phyloP scores from a whole-genome alignment of 1,140 invertebrate species.

The Drosophila leontia region DNA sequence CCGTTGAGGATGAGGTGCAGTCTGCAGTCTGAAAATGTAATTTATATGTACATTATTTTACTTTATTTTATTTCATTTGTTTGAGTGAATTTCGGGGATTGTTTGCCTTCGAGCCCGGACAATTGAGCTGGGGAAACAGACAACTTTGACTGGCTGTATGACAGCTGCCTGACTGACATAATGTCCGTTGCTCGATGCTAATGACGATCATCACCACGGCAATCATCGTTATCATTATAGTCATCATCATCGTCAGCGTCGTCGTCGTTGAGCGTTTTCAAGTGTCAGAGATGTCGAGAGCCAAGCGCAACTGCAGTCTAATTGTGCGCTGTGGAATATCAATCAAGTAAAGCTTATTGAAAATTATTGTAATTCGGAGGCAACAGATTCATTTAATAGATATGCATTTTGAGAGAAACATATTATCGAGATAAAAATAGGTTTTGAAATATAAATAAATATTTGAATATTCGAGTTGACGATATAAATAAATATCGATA shows the following conservation, averaged over 20 bases:
- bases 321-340: conserved; percentile 43
- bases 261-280: conserved; percentile 36
- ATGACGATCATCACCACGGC: conserved; percentile 53
- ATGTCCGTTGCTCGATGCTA: conserved; percentile 65
- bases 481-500: background rate
- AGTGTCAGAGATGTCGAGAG: conserved; percentile 52
- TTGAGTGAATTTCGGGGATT: conserved; percentile 50
- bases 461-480: background rate
- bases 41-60: conserved; percentile 50
- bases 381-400: conserved; percentile 46
- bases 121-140: conserved; percentile 45
- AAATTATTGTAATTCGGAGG: conserved; percentile 71
- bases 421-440: too few species aligned
- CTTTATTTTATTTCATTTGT: conserved; percentile 44
- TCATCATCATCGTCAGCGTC: conserved; percentile 35
- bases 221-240: conserved; percentile 44
- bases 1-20: conserved; percentile 39
- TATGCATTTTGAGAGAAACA: background rate
- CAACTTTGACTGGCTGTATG: conserved; percentile 53
- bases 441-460: background rate
- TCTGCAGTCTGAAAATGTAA: conserved; percentile 26
- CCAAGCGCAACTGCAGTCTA: conserved; percentile 37
- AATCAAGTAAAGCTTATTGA: conserved; percentile 54
- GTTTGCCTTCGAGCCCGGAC: conserved; percentile 60
- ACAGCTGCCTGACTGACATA: conserved; percentile 80